Conservation (phyloP, 2,888 invertebrate genomes). For the Coenonympha glycerion region DNA sequence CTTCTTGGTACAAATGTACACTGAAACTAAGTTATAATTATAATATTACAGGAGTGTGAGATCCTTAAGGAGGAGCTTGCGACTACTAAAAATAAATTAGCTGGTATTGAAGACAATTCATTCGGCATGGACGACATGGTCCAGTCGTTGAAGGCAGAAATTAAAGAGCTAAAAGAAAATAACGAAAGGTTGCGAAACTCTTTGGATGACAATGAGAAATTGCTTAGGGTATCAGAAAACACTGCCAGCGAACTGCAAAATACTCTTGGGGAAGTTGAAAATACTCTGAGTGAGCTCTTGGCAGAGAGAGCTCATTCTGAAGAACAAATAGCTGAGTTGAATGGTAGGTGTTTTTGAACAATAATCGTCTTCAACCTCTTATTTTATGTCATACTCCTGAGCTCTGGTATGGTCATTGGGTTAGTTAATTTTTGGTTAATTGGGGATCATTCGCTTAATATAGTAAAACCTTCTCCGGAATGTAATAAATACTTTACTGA, state of each 20-base stretch:
- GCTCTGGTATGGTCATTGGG: too few relatives aligned
- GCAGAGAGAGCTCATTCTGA: conserved; percentile 62
- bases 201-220: conserved; percentile 79
- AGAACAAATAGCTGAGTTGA: conserved; percentile 69
- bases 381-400: too few relatives aligned
- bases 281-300: conserved; percentile 79
- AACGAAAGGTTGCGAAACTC: conserved; percentile 80
- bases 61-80: conserved; percentile 79
- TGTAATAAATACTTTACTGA: too few relatives aligned
- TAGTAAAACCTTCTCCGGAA: too few relatives aligned
- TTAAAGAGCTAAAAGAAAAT: conserved; percentile 71
- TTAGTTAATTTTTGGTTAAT: too few relatives aligned
- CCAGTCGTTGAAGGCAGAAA: conserved; percentile 78
- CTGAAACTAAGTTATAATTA: too few relatives aligned
- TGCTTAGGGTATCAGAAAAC: conserved; percentile 81
- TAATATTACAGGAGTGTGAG: conserved; percentile 76
- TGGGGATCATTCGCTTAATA: too few relatives aligned
- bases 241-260: conserved; percentile 88
- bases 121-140: conserved; percentile 84
- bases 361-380: too few relatives aligned
- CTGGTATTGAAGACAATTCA: conserved; percentile 81
- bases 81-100: conserved; percentile 75
- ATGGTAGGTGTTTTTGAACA: conserved; percentile 47
- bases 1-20: too few relatives aligned
- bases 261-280: conserved; percentile 82